These are phyloP conservation scores for Enteromius fasciolatus DNA, from an alignment of 2,797 vertebrate species.

Conservation along the genomic window DNA sequence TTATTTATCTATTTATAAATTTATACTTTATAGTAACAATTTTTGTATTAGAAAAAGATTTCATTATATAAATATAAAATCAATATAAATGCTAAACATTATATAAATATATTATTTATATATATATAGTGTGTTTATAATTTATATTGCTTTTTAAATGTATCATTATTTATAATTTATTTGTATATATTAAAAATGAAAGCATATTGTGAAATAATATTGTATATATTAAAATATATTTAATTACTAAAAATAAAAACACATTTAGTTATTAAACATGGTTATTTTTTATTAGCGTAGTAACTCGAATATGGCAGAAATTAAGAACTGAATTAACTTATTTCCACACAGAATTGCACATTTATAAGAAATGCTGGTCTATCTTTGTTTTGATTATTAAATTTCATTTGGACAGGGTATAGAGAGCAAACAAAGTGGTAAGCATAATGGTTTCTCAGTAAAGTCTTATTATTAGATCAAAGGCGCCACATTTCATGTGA, in stretches of 20 bases:
- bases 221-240: no score
- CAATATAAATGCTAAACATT: no score
- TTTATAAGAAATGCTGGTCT: background rate
- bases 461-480: constrained; percentile 35
- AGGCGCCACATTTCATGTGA: constrained; percentile 27
- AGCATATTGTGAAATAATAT: no score
- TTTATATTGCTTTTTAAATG: background rate
- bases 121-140: background rate
- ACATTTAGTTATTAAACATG: background rate
- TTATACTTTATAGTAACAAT: background rate
- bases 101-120: background rate
- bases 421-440: background rate
- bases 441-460: background rate
- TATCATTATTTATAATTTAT: no score
- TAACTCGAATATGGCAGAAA: background rate
- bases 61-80: background rate
- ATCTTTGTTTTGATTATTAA: background rate
- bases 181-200: no score
- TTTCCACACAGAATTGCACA: background rate
- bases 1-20: background rate
- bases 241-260: no score
- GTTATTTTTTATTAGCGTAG: background rate
- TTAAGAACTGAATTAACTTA: background rate
- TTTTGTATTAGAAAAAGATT: no score
- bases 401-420: background rate